Evolutionary conservation across 2,113 vertebrate species (phyloP).

Genomic region (Aldabrachelys gigantea): DNA sequence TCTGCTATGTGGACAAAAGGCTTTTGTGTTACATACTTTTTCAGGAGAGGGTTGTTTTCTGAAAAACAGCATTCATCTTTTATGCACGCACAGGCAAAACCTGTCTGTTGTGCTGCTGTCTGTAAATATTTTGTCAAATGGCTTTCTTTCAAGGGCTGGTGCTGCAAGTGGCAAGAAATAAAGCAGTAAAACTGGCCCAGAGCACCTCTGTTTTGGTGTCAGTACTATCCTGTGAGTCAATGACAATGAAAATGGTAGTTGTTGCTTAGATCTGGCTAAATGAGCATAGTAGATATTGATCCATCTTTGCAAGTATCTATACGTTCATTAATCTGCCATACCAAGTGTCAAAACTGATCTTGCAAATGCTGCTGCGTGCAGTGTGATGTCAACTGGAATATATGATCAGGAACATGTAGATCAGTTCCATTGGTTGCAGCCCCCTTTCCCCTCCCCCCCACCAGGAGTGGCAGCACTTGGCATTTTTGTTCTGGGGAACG

Average conservation of each 20-base stretch:
- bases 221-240: neutral
- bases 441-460: neutral
- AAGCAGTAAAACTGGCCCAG: neutral
- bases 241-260: neutral
- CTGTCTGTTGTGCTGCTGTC: neutral
- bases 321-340: neutral
- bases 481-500: neutral
- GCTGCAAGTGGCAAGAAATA: neutral
- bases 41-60: neutral
- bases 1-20: neutral
- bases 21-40: neutral
- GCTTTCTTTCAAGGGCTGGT: neutral
- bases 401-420: neutral
- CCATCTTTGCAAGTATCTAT: neutral
- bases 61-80: neutral
- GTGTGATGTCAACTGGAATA: neutral
- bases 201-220: neutral
- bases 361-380: neutral
- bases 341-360: neutral
- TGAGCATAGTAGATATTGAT: neutral
- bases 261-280: neutral
- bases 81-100: rapidly evolving
- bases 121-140: neutral
- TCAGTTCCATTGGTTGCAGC: neutral
- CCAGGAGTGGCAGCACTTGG: neutral